phyloP scores from a whole-genome alignment of 2,888 invertebrate species.

The Eilema caniola region DNA sequence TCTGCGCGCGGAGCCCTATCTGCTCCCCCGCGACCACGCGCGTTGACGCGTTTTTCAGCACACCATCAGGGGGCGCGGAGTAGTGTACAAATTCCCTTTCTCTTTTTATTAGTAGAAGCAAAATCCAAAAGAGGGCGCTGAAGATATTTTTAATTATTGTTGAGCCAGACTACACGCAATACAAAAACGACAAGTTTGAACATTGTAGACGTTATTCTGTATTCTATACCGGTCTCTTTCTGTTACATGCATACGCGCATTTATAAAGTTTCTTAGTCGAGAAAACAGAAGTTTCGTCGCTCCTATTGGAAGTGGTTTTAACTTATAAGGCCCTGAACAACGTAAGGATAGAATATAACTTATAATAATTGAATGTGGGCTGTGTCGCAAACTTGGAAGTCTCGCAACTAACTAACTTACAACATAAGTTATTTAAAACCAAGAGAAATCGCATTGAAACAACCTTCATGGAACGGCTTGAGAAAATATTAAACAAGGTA shows the following conservation, averaged over 20 bases:
- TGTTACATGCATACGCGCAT: neutral
- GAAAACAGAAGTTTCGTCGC: neutral
- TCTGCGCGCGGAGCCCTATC: no score
- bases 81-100: no score
- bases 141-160: neutral
- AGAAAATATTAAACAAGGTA: neutral
- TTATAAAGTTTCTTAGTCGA: slow-evolving; percentile 1
- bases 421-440: neutral
- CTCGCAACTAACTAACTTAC: neutral
- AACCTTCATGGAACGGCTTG: neutral
- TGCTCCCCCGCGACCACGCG: no score
- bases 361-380: neutral
- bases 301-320: neutral
- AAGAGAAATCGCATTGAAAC: neutral
- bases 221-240: slow-evolving; percentile 2
- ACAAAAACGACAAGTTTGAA: neutral
- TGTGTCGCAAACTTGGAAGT: neutral
- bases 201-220: neutral
- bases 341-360: neutral
- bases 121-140: neutral
- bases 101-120: neutral
- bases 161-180: neutral
- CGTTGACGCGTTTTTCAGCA: no score
- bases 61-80: no score
- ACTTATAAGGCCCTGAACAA: neutral